Base-by-base conservation (phyloP, 1,140 invertebrate species). In the Drosophila pseudoananassae region DNA sequence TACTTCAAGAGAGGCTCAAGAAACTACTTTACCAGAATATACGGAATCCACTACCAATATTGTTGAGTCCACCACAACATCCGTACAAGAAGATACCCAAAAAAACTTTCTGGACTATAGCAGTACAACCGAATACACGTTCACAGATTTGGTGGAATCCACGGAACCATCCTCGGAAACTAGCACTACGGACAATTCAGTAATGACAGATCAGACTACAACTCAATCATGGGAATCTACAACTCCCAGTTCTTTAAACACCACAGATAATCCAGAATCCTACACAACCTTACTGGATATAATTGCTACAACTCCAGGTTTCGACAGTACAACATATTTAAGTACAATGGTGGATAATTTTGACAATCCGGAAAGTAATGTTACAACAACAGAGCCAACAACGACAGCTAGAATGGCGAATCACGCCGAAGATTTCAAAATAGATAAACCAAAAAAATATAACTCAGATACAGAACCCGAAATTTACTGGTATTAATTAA, bases 391-490 rank as follows among this genome's bases (percentile, higher is more conserved):
- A n/a, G 8, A 20, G 14, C 46, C 17, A 45, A 17, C 20, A 9
- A 50, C 46, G 0, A 47, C 59, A 0, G 5, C 8, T 5, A 50
- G 40, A 31, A 43, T 4, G 45, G 1, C 14, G 0, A 47, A 5
- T 8, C 25, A 61, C 9, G 61, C 69, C 1, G 83, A 40, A 4
- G 78, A 82, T 17, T 29, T 49, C 8, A 61, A 78, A 9, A 36
- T 57, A 4, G 40, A 59, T 10, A 71, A 63, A n/a, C 65, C 70
- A 0, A 71, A 36, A 50, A 82, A 72, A 36, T 23, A 87, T 50
- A 61, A 70, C 14, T 78, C 82, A 36, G 82, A 87, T 57, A 80
- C 85, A 43, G 85, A 82, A 52, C 82, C 82, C 4, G 82, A 88
- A 52, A 14, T 46, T 6, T 45, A 63, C 5, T 85, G 55, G 54